These are phyloP conservation scores for Chelonoidis abingdonii DNA, from an alignment of 2,113 vertebrate species.

Conservation along the genomic window DNA sequence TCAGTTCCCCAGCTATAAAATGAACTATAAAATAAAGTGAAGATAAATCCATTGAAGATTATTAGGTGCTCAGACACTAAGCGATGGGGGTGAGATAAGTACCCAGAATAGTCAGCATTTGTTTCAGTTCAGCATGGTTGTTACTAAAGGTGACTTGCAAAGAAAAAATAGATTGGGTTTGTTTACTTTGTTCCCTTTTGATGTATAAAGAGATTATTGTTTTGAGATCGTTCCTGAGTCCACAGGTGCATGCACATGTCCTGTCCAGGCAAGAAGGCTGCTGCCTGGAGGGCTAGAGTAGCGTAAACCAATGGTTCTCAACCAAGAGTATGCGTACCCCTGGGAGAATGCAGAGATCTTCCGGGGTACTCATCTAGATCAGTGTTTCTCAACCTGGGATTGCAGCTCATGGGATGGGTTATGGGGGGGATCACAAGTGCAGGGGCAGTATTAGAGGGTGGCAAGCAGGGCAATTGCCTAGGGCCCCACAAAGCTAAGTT, in stretches of 20 bases:
- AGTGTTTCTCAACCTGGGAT: no score
- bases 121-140: not conserved
- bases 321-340: no score
- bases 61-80: not conserved
- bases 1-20: not conserved
- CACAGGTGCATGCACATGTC: not conserved
- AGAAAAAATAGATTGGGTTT: not conserved
- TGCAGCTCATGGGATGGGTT: no score
- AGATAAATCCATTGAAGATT: not conserved
- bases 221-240: accelerated
- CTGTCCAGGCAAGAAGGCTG: accelerated
- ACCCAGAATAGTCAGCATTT: not conserved
- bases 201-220: not conserved
- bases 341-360: no score
- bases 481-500: no score
- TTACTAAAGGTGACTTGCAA: accelerated
- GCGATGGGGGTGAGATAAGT: not conserved
- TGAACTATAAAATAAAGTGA: not conserved
- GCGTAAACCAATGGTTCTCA: no score
- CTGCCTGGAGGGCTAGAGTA: not conserved
- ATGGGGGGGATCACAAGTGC: no score
- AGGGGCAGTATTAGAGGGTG: no score
- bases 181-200: not conserved
- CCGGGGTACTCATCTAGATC: no score
- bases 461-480: no score